These are phyloP conservation scores for Drosophila neonasuta DNA, from an alignment of 2,888 invertebrate species.

Conservation along the genomic window DNA sequence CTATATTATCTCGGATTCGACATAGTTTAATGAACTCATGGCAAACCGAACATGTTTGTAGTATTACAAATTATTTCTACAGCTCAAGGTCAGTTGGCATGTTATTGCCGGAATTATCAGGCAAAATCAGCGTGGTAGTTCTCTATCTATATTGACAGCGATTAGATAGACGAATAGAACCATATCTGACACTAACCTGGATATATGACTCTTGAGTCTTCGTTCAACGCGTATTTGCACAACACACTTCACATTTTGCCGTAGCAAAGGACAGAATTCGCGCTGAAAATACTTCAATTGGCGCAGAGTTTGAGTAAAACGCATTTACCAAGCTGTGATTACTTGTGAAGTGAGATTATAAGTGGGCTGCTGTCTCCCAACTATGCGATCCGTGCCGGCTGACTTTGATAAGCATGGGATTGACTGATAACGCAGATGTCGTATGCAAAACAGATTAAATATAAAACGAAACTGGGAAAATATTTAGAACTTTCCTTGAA, in stretches of 20 bases:
- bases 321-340: slow-evolving; percentile 15
- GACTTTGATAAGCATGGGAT: slow-evolving; percentile 20
- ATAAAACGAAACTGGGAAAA: too few relatives aligned
- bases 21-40: neutral
- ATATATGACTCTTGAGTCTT: neutral
- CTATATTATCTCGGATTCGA: neutral
- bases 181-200: slow-evolving; percentile 38
- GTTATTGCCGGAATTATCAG: slow-evolving; percentile 29
- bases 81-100: slow-evolving; percentile 27
- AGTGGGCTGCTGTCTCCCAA: neutral
- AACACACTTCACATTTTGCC: neutral
- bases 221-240: neutral
- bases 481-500: neutral
- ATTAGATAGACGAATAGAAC: slow-evolving; percentile 33
- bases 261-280: neutral
- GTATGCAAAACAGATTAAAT: slow-evolving; percentile 25
- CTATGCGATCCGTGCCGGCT: neutral
- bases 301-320: neutral
- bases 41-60: neutral
- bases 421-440: slow-evolving; percentile 17
- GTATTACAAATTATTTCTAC: slow-evolving; percentile 1
- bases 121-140: slow-evolving; percentile 5
- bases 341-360: slow-evolving; percentile 4
- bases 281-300: neutral
- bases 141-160: slow-evolving; percentile 29